Evolutionary conservation across 2,113 vertebrate species (phyloP).

Genomic region (Nerophis lumbriciformis): DNA sequence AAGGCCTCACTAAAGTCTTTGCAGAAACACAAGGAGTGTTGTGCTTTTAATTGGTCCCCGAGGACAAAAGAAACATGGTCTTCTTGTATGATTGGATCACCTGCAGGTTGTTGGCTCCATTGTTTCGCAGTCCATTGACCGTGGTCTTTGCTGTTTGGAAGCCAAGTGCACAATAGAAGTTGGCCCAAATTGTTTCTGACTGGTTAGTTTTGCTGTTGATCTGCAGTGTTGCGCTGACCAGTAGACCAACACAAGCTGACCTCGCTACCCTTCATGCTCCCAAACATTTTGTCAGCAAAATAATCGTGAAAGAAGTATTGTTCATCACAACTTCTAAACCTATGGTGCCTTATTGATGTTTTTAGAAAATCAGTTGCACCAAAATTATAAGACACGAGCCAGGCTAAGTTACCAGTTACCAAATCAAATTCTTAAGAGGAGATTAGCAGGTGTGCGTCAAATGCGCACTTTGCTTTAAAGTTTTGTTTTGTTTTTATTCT

Average conservation of each 20-base stretch:
- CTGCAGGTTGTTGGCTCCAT: conserved; percentile 7
- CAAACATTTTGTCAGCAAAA: conserved; percentile 28
- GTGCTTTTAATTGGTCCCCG: conserved; percentile 25
- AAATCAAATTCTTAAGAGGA: too few species aligned
- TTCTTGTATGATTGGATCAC: conserved; percentile 24
- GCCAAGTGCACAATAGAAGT: conserved; percentile 2
- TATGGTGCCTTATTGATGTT: too few species aligned
- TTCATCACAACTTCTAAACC: not conserved
- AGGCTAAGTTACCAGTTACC: too few species aligned
- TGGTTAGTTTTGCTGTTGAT: conserved; percentile 15
- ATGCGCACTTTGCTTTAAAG: too few species aligned
- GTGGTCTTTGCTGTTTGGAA: conserved; percentile 21
- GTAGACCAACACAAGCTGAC: conserved; percentile 19
- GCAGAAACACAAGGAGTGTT: conserved; percentile 6
- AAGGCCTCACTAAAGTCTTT: not conserved
- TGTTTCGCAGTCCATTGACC: conserved; percentile 10
- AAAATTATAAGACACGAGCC: too few species aligned
- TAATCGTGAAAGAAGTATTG: conserved; percentile 13
- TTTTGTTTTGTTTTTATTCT: too few species aligned
- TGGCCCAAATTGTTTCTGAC: conserved; percentile 4
- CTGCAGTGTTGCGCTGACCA: conserved; percentile 13
- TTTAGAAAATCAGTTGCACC: too few species aligned
- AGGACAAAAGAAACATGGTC: conserved; percentile 3
- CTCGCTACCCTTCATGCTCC: conserved; percentile 29
- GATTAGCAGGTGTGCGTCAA: too few species aligned